Evolutionary conservation across 2,888 invertebrate species (phyloP), one percentile per base, ranked within the genome.

Genomic region (Lithophane socia): DNA sequence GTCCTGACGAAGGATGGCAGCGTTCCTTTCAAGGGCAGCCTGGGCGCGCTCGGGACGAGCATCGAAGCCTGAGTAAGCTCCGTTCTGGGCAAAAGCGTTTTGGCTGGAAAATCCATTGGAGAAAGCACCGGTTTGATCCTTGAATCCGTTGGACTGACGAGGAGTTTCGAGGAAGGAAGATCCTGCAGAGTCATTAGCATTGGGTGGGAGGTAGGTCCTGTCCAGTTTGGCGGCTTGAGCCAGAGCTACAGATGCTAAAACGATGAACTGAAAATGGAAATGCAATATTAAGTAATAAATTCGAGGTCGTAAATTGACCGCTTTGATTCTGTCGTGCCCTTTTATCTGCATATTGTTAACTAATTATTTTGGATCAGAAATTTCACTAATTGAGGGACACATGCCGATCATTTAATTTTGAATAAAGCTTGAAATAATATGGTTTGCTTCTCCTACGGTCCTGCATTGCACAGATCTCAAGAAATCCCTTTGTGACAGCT

Each of bases 131-230:
- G 79, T 79, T 21, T 84, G 84, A 3, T 79, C 86, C 2, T 71
- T 61, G 58, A 86, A 79, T 29, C 76, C 86, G 0, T 73, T 68
- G 12, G 70, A 73, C 44, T 82, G 80, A n/a, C 88, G 88, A 29
- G 86, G 90, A 42, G 87, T 86, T 21, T 89, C 88, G 29, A 83
- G 72, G 65, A 85, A 82, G 80, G 21, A 42, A 24, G 89, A 84
- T 49, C 88, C 88, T 18, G 83, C 79, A 3, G 89, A 77, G 4
- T 78, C 92, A 77, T 90, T 88, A 21, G 92, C 87, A 75, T 88
- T 88, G 8, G 96, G 96, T 70, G 96, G 96, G 7, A 96, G 93
- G 83, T 96, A 96, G n/a, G 92, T 92, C 71, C 90, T 93, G 89
- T 95, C 94, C 82, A 96, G 85, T 89, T 96, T 95, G 66, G 92